These are phyloP conservation scores for Melipona quadrifasciata DNA, from an alignment of 1,140 invertebrate genomes.

Conservation along the genomic window DNA sequence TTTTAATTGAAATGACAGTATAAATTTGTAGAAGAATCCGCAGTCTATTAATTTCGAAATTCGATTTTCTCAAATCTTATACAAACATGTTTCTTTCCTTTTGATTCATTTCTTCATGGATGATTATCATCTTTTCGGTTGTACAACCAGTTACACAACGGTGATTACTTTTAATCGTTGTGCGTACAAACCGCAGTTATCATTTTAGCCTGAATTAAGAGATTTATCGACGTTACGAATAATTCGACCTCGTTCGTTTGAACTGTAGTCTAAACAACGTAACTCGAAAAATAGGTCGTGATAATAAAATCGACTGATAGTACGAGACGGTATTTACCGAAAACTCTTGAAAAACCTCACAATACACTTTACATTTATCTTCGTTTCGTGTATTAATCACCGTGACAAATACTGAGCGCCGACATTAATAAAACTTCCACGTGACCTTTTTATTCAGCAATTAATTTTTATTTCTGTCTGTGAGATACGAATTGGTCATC, in stretches of 20 bases:
- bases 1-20: no score
- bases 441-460: background rate
- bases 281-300: background rate
- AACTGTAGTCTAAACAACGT: background rate
- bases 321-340: background rate
- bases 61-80: no score
- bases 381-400: background rate
- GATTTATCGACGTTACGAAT: background rate
- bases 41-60: no score
- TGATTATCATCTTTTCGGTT: no score
- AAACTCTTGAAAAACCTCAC: no score
- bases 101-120: no score
- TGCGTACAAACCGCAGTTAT: background rate
- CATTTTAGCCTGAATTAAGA: background rate
- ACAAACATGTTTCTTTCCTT: no score
- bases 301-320: conserved; percentile 8
- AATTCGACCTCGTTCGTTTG: background rate
- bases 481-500: background rate
- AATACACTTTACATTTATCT: background rate
- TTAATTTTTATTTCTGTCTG: background rate
- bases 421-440: background rate
- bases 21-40: no score
- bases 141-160: no score
- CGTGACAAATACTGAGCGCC: background rate
- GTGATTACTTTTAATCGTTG: background rate